Evolutionary conservation across 2,797 vertebrate species (phyloP), one percentile per base, ranked within the genome.

Genomic region (Siniperca scherzeri): DNA sequence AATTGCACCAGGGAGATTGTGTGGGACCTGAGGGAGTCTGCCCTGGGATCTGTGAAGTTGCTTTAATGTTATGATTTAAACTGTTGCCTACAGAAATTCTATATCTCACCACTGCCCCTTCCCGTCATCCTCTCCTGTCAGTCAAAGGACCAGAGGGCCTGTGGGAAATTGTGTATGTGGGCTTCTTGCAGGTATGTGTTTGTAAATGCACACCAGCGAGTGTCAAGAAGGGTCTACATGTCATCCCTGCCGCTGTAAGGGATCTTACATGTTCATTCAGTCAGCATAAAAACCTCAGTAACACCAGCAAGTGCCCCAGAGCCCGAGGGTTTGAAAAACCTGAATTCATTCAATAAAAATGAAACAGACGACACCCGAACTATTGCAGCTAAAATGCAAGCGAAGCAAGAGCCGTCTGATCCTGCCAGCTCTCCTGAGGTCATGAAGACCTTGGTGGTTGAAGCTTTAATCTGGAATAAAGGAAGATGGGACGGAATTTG

Each of bases 281-380:
- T 93, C 92, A 93, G 93, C 92, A 93, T 91, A 94, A 93, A 93
- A 92, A 82, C 74, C 85, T 85, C 53, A 70, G 78, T 72, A 85
- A 83, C 69, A 80, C 88, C 82, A 81, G 87, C 56, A 53, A 90
- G 86, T 90, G 80, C 85, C 61, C 14, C 27, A 67, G 78, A 87
- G 80, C 81, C 82, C 17, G 48, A 75, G 87, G 90, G 91, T 86
- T 88, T 90, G 84, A 91, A 89, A 85, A 93, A 94, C 87, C 88
- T 82, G 75, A 93, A 93, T 90, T 89, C 91, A 93, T 94, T 94
- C 90, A 94, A 92, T 92, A 91, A 92, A 94, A 94, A 93, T 91
- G 87, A 91, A 94, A 92, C 86, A 65, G 93, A 93, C 93, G 85
- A 89, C 84, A 85, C 53, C 73, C 6, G 5, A 88, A 85, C 71